phyloP scores from a whole-genome alignment of 2,113 vertebrate species.

The Euleptes europaea region DNA sequence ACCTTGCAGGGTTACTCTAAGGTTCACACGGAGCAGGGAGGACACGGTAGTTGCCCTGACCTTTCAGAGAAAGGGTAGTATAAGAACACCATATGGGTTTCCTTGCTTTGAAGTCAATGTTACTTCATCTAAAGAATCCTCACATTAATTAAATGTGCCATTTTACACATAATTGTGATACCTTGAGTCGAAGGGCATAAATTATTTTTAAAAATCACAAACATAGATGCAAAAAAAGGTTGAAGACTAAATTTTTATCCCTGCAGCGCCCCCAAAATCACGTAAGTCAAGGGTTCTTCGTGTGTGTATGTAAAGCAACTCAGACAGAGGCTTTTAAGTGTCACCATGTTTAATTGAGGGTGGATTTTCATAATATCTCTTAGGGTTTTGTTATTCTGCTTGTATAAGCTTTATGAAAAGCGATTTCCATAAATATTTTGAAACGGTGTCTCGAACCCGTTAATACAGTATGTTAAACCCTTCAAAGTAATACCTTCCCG shows the following conservation, averaged over 20 bases:
- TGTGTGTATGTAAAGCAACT: slow-evolving; percentile 26
- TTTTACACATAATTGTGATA: background rate
- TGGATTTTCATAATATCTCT: slow-evolving; percentile 59
- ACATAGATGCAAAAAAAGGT: background rate
- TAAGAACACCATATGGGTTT: too few relatives aligned
- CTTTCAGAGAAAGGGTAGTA: too few relatives aligned
- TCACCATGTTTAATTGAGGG: slow-evolving; percentile 63
- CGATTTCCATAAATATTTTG: slow-evolving; percentile 67
- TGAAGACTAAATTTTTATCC: background rate
- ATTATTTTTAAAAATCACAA: background rate
- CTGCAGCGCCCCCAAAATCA: background rate
- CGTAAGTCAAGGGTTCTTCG: background rate
- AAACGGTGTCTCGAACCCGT: slow-evolving; percentile 49
- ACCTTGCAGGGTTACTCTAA: too few relatives aligned
- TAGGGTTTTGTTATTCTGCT: slow-evolving; percentile 60
- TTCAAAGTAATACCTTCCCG: slow-evolving; percentile 67
- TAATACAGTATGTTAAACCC: slow-evolving; percentile 71
- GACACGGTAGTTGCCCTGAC: too few relatives aligned
- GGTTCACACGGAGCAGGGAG: too few relatives aligned
- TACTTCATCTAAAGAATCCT: too few relatives aligned
- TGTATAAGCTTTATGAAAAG: slow-evolving; percentile 51
- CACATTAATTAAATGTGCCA: background rate
- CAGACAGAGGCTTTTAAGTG: slow-evolving; percentile 61
- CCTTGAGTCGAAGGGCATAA: too few relatives aligned
- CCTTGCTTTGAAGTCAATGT: too few relatives aligned